Evolutionary conservation across 2,888 invertebrate species (phyloP).

Genomic region (Xylota segnis): DNA sequence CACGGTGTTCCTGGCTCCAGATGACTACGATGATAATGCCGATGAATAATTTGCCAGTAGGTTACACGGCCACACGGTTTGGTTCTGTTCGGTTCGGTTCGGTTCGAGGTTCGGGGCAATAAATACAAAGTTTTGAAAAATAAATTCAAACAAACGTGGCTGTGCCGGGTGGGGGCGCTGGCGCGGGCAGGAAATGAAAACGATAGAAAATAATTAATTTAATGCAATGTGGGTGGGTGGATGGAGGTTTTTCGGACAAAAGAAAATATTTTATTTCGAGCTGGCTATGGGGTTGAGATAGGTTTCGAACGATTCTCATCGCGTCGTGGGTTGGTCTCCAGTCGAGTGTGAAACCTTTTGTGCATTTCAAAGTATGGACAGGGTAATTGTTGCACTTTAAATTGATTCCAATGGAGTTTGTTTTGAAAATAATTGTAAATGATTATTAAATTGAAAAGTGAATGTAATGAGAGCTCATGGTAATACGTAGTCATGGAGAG

Average conservation of each 20-base stretch:
- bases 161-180: conserved; percentile 48
- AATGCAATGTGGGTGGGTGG: conserved; percentile 71
- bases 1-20: conserved; percentile 63
- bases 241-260: conserved; percentile 48
- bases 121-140: conserved; percentile 72
- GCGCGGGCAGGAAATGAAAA: conserved; percentile 74
- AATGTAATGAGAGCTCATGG: background rate
- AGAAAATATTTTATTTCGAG: conserved; percentile 61
- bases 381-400: conserved; percentile 69
- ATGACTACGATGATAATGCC: conserved; percentile 72
- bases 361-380: conserved; percentile 62
- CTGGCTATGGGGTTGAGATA: conserved; percentile 12
- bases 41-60: conserved; percentile 75
- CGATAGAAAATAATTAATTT: conserved; percentile 77
- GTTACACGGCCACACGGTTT: conserved; percentile 71
- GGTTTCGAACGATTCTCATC: conserved; percentile 49
- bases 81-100: no score
- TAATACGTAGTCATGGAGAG: no score
- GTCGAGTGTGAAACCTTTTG: conserved; percentile 73
- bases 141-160: conserved; percentile 53
- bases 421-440: conserved; percentile 38
- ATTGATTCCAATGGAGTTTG: conserved; percentile 47
- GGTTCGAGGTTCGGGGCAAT: conserved; percentile 55
- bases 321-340: conserved; percentile 70
- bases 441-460: conserved; percentile 25